These are phyloP conservation scores for Strigamia maritima DNA, from an alignment of 2,888 invertebrate species.

Conservation along the genomic window DNA sequence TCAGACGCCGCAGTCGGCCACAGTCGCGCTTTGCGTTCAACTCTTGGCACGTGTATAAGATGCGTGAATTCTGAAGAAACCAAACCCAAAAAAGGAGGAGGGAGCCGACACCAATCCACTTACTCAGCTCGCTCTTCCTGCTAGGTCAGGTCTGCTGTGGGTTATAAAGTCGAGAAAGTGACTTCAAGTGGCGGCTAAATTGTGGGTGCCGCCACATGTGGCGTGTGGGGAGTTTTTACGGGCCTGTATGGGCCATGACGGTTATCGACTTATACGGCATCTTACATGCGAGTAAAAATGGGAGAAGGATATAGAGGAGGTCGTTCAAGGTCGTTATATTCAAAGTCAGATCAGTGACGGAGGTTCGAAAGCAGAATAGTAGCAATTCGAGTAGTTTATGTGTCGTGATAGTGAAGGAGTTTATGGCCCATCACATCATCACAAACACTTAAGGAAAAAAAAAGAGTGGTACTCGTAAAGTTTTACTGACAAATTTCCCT, in stretches of 20 bases:
- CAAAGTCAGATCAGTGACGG: conserved; percentile 39
- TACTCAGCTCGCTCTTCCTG: conserved; percentile 1
- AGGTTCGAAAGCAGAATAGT: conserved; percentile 39
- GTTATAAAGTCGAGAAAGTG: conserved; percentile 37
- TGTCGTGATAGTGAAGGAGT: conserved; percentile 40
- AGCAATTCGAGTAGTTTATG: conserved; percentile 41
- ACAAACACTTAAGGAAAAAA: conserved; percentile 39
- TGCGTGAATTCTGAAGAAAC: not conserved
- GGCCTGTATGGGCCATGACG: conserved; percentile 34
- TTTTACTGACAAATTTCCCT: conserved; percentile 41
- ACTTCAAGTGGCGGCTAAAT: conserved; percentile 38
- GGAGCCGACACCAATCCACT: conserved; percentile 20
- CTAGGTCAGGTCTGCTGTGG: conserved; percentile 37
- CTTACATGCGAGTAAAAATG: conserved; percentile 22
- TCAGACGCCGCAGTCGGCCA: too few relatives aligned
- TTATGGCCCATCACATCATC: conserved; percentile 41
- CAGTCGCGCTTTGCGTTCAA: not conserved
- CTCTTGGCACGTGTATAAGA: not conserved
- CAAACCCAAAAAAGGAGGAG: not conserved
- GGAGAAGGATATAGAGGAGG: conserved; percentile 4
- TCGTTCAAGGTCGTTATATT: conserved; percentile 39
- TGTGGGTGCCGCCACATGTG: conserved; percentile 37
- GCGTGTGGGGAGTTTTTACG: conserved; percentile 36
- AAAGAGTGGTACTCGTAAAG: conserved; percentile 39
- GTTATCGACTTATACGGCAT: conserved; percentile 27